Evolutionary conservation across 2,113 vertebrate genomes (phyloP).

Genomic region (Bubo blakistoni): DNA sequence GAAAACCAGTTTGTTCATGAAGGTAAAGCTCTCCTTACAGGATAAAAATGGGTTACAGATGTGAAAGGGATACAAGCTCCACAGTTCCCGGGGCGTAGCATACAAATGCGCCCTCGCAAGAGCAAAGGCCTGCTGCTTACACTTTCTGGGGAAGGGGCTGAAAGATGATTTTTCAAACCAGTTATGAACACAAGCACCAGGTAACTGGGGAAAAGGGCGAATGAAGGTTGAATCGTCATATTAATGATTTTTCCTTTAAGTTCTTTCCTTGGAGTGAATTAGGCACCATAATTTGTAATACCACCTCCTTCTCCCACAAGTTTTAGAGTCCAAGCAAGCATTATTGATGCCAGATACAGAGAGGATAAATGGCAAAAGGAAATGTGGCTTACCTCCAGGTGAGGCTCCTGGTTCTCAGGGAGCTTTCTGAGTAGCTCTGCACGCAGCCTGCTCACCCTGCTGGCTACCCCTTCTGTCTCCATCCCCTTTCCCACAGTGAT

Average conservation of each 20-base stretch:
- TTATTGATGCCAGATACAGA: not conserved
- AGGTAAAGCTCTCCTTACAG: not conserved
- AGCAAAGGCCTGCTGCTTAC: rapidly evolving
- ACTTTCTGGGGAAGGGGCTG: not conserved
- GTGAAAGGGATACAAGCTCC: too few species aligned
- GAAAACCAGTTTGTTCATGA: not conserved
- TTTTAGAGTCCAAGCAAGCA: not conserved
- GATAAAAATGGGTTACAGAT: rapidly evolving
- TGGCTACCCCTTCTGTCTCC: not conserved
- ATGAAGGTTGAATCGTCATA: not conserved
- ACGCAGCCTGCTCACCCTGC: not conserved
- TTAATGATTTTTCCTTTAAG: not conserved
- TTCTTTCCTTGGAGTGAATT: not conserved
- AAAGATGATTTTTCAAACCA: not conserved
- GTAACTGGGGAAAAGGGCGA: not conserved
- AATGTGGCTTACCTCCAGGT: not conserved
- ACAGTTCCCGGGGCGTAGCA: rapidly evolving
- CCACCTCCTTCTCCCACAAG: not conserved
- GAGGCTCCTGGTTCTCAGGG: not conserved
- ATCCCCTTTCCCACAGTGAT: not conserved
- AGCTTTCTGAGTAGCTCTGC: not conserved
- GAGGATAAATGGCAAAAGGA: not conserved
- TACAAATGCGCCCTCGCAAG: rapidly evolving
- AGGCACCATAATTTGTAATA: not conserved
- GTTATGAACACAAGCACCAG: not conserved